Evolutionary conservation across 2,113 vertebrate genomes (phyloP).

Genomic region (Cnemophilus loriae): DNA sequence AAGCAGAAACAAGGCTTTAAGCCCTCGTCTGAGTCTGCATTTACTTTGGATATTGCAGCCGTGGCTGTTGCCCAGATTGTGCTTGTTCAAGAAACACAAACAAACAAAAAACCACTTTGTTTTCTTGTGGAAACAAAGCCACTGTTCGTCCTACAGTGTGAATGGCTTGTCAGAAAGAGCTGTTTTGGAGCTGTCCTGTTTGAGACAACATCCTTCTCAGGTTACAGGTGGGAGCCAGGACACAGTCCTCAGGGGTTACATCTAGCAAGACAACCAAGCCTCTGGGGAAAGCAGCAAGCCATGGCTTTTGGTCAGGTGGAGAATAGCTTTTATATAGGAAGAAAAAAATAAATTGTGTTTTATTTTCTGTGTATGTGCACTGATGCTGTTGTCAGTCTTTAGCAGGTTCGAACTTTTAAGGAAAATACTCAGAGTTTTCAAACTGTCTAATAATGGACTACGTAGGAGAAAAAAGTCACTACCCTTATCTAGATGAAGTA

Average conservation of each 20-base stretch:
- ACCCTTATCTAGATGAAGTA: neutral
- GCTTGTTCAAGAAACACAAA: too few species aligned
- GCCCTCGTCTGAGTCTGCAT: neutral
- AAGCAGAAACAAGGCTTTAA: neutral
- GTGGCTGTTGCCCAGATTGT: slow-evolving; percentile 68
- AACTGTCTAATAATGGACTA: neutral
- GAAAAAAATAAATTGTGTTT: neutral
- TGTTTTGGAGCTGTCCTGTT: neutral
- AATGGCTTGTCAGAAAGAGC: neutral
- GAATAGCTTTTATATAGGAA: neutral
- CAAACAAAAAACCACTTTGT: too few species aligned
- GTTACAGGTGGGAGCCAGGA: neutral
- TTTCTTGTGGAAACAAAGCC: slow-evolving; percentile 78
- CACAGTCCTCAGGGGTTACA: neutral
- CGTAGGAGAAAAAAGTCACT: neutral
- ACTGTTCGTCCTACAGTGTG: slow-evolving; percentile 66
- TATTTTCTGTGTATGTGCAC: neutral
- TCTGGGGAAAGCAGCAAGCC: neutral
- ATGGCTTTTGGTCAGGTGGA: neutral
- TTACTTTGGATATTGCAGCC: slow-evolving; percentile 29
- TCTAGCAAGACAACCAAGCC: neutral
- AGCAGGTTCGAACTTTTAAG: neutral
- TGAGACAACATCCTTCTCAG: neutral
- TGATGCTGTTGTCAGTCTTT: neutral
- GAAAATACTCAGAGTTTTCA: neutral